Conservation (phyloP, 1,140 invertebrate species). For the Orchestia grillus region DNA sequence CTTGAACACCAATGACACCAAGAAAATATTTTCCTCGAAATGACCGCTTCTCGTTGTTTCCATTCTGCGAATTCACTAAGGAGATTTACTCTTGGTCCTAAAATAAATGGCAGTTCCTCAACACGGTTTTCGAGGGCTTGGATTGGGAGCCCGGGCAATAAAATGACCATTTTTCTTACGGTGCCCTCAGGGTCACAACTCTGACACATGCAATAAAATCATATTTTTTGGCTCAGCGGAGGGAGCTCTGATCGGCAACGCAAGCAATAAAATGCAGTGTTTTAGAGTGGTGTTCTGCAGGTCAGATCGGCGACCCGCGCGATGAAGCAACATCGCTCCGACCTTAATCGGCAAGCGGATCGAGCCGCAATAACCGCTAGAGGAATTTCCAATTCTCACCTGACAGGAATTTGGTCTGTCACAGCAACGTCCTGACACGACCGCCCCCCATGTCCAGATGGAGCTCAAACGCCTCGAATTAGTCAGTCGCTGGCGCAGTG, state of each 20-base stretch:
- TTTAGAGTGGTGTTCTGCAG: neutral
- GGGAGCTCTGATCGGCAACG: neutral
- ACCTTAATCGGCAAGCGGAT: neutral
- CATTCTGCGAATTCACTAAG: neutral
- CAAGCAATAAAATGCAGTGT: neutral
- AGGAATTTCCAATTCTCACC: slow-evolving; percentile 53
- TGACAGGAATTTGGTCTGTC: slow-evolving; percentile 52
- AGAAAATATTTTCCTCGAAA: neutral
- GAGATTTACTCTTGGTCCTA: neutral
- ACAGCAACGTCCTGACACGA: slow-evolving; percentile 2
- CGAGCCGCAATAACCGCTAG: slow-evolving; percentile 29
- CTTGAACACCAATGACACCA: too few species aligned
- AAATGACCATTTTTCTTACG: neutral
- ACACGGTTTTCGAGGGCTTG: neutral
- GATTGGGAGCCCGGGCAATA: neutral
- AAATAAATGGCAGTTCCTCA: neutral
- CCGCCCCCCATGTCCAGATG: slow-evolving; percentile 3
- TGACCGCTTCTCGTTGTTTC: neutral
- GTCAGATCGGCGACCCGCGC: neutral
- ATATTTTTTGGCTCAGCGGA: neutral
- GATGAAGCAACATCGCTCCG: neutral
- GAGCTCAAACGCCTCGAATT: neutral
- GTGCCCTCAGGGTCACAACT: neutral
- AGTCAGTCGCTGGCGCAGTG: neutral
- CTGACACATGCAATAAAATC: neutral